Conservation (phyloP, 2,797 vertebrate species). For the Mycteria americana region DNA sequence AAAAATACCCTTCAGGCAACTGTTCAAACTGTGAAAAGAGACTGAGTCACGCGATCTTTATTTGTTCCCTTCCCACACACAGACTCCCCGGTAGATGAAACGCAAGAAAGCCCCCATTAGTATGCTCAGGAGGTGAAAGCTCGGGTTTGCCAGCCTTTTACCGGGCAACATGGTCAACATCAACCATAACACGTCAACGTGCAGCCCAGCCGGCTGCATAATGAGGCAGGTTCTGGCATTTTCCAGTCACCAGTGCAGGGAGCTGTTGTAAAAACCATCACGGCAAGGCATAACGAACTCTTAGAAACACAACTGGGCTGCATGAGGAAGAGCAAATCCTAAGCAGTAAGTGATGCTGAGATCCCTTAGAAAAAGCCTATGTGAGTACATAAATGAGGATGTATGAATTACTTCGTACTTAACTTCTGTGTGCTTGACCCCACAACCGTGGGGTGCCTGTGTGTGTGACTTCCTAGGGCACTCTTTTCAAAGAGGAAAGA, state of each 20-base stretch:
- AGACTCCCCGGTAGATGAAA: neutral
- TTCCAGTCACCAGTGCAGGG: neutral
- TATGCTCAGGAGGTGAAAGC: neutral
- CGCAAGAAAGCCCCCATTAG: neutral
- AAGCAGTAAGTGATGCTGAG: neutral
- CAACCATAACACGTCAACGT: neutral
- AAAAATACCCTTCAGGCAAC: neutral
- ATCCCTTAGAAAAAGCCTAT: neutral
- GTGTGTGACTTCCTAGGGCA: fast-evolving
- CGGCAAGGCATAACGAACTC: fast-evolving
- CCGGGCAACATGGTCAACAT: neutral
- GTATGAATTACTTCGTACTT: neutral
- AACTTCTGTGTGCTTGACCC: neutral
- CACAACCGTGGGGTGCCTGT: fast-evolving
- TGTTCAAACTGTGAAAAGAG: neutral
- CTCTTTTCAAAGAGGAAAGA: neutral
- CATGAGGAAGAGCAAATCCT: neutral
- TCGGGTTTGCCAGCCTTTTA: neutral
- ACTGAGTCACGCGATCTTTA: neutral
- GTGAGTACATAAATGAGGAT: neutral
- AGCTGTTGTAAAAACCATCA: neutral
- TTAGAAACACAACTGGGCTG: neutral
- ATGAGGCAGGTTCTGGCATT: neutral
- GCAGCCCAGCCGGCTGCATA: neutral
- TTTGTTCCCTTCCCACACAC: neutral